Evolutionary conservation across 2,113 vertebrate genomes (phyloP), one percentile per base, ranked within the genome.

Genomic region (Cyphomyrus plagiostoma): DNA sequence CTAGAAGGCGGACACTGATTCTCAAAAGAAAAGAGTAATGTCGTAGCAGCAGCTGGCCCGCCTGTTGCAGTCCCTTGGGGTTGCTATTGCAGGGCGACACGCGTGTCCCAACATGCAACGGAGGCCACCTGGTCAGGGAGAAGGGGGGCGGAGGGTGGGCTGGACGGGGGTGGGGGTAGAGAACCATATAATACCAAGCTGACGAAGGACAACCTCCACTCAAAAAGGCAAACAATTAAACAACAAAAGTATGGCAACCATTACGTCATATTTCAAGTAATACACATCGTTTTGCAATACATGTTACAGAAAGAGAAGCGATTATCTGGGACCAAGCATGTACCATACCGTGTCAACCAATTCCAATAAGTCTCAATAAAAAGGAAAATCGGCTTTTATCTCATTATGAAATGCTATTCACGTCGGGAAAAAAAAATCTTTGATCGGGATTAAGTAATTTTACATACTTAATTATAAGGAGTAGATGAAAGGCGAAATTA

Each of bases 91-190:
- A 50, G 30, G 35, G 48, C 82, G 30, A 15, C 45, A 52, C 39
- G 9, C 70, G 53, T 26, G 88, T 82, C 45, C 39, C 30, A 35
- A 82, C 88, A 82, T 53, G 88, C 35, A 26, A 19, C n/a, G 10
- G 26, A 89, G 13, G 26, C 82, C 87, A 88, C 87, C 87, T 88
- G 53, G 87, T 42, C 48, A 52, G 49, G 17, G 49, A 82, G 88
- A 56, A 17, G 74, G 45, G n/a, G 46, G 45, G 39, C 8, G 7
- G 3, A 9, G 46, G 45, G 58, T 3, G 21, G 21, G 80, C 13
- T 10, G 39, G 42, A 48, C 42, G 80, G 17, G 35, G 80, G 42
- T 15, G 6, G 8, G 26, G n/a, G 30, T 26, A 26, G 66, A 23
- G 4, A 62, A 62, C 21, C 53, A 56, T 4, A 70, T 3, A 70